Base-by-base conservation (phyloP, 1,140 invertebrate species). In the Zaprionus lachaisei region DNA sequence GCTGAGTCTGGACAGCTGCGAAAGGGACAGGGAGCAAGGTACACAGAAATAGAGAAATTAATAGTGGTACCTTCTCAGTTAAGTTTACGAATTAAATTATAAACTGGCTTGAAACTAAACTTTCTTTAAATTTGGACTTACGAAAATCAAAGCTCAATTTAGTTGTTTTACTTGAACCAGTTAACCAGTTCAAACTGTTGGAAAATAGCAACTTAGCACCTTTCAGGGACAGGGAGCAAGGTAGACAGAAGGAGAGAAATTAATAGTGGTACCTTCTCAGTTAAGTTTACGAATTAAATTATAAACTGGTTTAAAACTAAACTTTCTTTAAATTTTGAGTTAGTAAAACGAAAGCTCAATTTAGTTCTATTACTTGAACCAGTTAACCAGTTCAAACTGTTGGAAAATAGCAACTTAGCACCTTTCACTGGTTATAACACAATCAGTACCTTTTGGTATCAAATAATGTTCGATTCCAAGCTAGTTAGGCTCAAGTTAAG, bases 1-100 rank as follows among this genome's bases (percentile, higher is more conserved):
- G 77, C 64, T 94, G 93, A 38, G 93, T 86, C 41, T 94, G 93
- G 5, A 94, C 81, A 12, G 92, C 95, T 95, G 76, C n/a, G 17
- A 44, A 7, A 34, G 31, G 9, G 2, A 34, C 4, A 49, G 22
- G 7, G 15, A 41, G 4, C 20, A 26, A 31, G 20, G 11, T 17
- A 38, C 9, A 34, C 3, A 11, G 31, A 3, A 34, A 9, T 3
- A 11, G 9, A 34, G 31, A 34, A 34, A 34, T 34, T 11, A 11
- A 34, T 34, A 3, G 31, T 34, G 31, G 0, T 3, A 34, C 31
- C 31, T 34, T 34, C 3, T 3, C 2, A 2, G 9, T 34, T 0
- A 7, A 34, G 0, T 34, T 34, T 11, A 11, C 9, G 24, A 34
- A 11, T 34, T 34, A 3, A 34, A 41, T n/a, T 6, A 15, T 0